Base-by-base conservation (phyloP, 92 coral and sea anemone species). In the Actinostola sp. region DNA sequence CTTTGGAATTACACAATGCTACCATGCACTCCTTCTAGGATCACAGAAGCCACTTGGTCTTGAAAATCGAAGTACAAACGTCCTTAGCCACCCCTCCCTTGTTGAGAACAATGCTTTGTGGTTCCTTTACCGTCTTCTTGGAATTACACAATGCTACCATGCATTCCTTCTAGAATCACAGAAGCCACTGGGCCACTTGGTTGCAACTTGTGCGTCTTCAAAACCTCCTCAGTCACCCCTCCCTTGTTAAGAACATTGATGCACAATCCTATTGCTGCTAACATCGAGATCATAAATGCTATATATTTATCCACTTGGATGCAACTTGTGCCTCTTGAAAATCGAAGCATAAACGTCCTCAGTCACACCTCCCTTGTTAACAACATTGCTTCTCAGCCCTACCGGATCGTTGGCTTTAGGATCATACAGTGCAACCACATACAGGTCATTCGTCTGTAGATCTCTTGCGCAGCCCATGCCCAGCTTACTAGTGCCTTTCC, bases 401-500 rank as follows among this genome's bases (percentile, higher is more conserved):
- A 62, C 69, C 36, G 84, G 78, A 30, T 81, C 87, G 77, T 95
- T 91, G 0, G 97, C 99, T 35, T 82, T 82, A 17, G 99, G 95
- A 41, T 66, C 77, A 29, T 95, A 95, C 75, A 95, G 81, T 8
- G 99, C 99, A 5, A 95, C 97, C 12, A 95, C 99, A 36, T 91
- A 95, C 59, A 95, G 70, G 30, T 95, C 99, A 30, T 89, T 89
- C 0, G 99, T 95, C 41, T 82, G 92, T 27, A 87, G 67, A 61
- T 95, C 99, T 68, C 90, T 88, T 1, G 99, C 99, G 60, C 94
- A 89, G 1, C 99, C 99, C 99, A 95, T 95, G 28, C 99, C 99
- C 3, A 95, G 79, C 38, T 87, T 87, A 50, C 63, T 51, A 0
- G 91, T 88, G 19, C 70, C 79, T 46, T 74, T 92, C 98, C 98